Base-by-base conservation (phyloP, 1,140 invertebrate genomes). In the Conus betulinus region DNA sequence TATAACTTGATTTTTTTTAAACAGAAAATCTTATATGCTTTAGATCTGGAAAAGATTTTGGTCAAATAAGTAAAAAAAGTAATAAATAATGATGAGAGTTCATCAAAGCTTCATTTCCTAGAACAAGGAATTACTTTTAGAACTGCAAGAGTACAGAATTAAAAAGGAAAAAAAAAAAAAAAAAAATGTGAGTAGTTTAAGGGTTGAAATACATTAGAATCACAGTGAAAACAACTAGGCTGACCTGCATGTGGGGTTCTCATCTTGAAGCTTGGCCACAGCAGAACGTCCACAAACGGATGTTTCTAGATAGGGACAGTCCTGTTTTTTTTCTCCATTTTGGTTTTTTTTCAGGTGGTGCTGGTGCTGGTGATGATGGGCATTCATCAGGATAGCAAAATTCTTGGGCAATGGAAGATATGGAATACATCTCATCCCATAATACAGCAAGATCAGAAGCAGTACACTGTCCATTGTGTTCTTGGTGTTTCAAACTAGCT, bases 301-400 rank as follows among this genome's bases (percentile, higher is more conserved):
- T 20, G 74, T 74, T 2, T 15, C 20, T n/a, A 78, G 79, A 53
- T 53, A 87, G 74, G 53, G 52, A 23, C 85, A 87, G 51, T 53
- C 39, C 53, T 52, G 10, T 15, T 20, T 39, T 20, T 39, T 6
- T 71, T n/a, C 23, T n/a, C 20, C 39, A 39, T 39, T 39, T 39
- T 55, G 39, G 79, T 2, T 10, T 13, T 7, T n/a, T 15, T 25
- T 39, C 10, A 13, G 53, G 1, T 55, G 57, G 10, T 23, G 17
- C 25, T 57, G 82, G 23, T 25, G 57, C 17, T 3, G 17, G 15
- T n/a, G 67, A n/a, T 71, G 67, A 71, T 71, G 17, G 27, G 60
- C 87, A 90, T 23, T 87, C 39, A n/a, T 76, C 84, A 13, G 85
- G 83, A 25, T 79, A 52, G 63, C 87, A 90, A 83, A 78, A 51